These are phyloP conservation scores for Scaptomyza montana DNA, from an alignment of 1,140 invertebrate genomes.

Conservation along the genomic window DNA sequence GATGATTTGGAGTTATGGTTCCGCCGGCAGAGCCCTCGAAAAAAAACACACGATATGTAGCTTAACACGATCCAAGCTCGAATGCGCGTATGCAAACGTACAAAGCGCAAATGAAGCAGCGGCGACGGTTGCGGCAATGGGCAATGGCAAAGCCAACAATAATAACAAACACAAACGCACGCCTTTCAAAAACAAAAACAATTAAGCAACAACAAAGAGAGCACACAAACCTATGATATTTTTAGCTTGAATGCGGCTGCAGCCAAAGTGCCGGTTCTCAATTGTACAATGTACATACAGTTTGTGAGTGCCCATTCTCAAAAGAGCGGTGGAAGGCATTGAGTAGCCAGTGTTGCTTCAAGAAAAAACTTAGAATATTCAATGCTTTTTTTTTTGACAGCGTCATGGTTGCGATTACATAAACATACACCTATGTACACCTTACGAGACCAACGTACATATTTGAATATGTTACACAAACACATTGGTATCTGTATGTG, in stretches of 20 bases:
- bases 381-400: slow-evolving; percentile 3
- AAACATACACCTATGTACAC: slow-evolving; percentile 1
- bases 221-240: slow-evolving; percentile 34
- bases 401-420: slow-evolving; percentile 28
- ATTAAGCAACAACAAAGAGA: slow-evolving; percentile 4
- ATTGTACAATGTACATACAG: slow-evolving; percentile 25
- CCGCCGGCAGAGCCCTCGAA: slow-evolving; percentile 41
- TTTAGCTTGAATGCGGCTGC: slow-evolving; percentile 33
- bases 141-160: slow-evolving; percentile 44
- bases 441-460: neutral
- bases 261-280: slow-evolving; percentile 52
- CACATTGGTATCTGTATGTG: neutral
- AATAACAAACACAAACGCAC: slow-evolving; percentile 34
- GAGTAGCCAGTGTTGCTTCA: slow-evolving; percentile 29
- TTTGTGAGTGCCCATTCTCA: slow-evolving; percentile 2
- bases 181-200: slow-evolving; percentile 49
- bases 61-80: slow-evolving; percentile 66
- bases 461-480: neutral
- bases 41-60: slow-evolving; percentile 50
- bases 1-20: slow-evolving; percentile 7
- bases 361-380: neutral
- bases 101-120: slow-evolving; percentile 49
- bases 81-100: slow-evolving; percentile 60
- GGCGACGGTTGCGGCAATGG: slow-evolving; percentile 13
- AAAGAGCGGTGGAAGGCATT: neutral